phyloP scores from a whole-genome alignment of 2,797 vertebrate species.

The Sebastiscus tertius region DNA sequence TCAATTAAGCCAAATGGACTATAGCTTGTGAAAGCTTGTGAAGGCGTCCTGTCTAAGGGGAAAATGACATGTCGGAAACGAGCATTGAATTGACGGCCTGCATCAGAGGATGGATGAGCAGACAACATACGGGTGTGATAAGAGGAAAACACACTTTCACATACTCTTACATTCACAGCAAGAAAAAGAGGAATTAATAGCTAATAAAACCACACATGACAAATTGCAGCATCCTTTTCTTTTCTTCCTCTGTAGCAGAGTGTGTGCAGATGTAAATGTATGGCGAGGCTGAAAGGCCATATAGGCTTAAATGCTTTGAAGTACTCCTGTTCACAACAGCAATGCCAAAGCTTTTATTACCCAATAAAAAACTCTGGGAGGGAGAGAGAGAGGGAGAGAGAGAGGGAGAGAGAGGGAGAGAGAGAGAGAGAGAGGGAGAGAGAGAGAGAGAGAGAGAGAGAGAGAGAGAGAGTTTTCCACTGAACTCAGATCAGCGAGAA shows the following conservation, averaged over 20 bases:
- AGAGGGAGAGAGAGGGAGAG: no score
- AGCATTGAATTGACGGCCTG: not conserved
- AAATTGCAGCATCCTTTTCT: not conserved
- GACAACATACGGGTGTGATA: not conserved
- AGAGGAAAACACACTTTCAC: not conserved
- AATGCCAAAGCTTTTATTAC: slow-evolving; percentile 36
- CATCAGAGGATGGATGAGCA: not conserved
- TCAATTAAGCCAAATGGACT: no score
- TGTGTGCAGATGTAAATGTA: not conserved
- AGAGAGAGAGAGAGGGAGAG: no score
- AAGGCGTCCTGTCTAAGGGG: not conserved
- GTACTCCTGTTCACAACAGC: slow-evolving; percentile 13
- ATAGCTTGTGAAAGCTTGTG: no score
- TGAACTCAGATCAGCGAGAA: slow-evolving; percentile 28
- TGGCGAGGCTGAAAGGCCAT: not conserved
- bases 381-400: no score
- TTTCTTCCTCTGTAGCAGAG: not conserved
- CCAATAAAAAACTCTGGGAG: slow-evolving; percentile 38
- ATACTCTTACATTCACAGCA: not conserved
- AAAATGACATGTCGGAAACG: not conserved
- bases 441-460: not conserved
- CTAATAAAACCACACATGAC: not conserved
- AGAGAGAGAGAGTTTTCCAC: slow-evolving; percentile 36
- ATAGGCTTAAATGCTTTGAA: slow-evolving; percentile 2
- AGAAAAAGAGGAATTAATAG: not conserved